phyloP scores from a whole-genome alignment of 2,113 vertebrate genomes.

The Ammospiza caudacuta region DNA sequence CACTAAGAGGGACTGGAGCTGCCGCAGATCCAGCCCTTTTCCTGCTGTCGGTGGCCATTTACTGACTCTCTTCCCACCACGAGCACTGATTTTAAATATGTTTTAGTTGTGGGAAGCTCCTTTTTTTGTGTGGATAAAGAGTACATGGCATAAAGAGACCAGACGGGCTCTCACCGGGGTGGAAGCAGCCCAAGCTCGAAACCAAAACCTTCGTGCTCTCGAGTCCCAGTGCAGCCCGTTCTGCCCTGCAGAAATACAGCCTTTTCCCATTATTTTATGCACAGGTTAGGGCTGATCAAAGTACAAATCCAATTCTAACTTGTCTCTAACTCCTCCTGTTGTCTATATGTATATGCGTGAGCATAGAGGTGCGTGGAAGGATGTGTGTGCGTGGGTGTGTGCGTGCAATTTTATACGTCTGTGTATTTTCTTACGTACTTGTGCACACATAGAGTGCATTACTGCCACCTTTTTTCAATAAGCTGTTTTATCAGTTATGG shows the following conservation, averaged over 20 bases:
- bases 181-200: constrained; percentile 60
- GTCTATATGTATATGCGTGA: constrained; percentile 86
- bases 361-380: constrained; percentile 81
- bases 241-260: constrained; percentile 58
- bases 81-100: constrained; percentile 76
- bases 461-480: constrained; percentile 96
- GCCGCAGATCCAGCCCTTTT: constrained; percentile 47
- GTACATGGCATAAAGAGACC: constrained; percentile 9
- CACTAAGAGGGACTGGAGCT: constrained; percentile 58
- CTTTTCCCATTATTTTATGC: constrained; percentile 71
- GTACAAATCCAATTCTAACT: constrained; percentile 83
- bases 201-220: constrained; percentile 67
- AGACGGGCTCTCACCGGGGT: constrained; percentile 44
- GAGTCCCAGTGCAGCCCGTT: constrained; percentile 50
- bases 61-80: constrained; percentile 70
- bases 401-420: constrained; percentile 87
- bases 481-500: constrained; percentile 95
- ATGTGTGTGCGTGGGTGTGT: constrained; percentile 73
- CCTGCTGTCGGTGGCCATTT: constrained; percentile 54
- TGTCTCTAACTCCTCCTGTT: constrained; percentile 83
- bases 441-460: constrained; percentile 96
- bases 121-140: constrained; percentile 60
- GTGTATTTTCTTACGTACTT: constrained; percentile 93
- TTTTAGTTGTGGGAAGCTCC: constrained; percentile 73
- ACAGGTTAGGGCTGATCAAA: constrained; percentile 76